Evolutionary conservation across 1,140 invertebrate species (phyloP).

Genomic region (Drosophila rufa): DNA sequence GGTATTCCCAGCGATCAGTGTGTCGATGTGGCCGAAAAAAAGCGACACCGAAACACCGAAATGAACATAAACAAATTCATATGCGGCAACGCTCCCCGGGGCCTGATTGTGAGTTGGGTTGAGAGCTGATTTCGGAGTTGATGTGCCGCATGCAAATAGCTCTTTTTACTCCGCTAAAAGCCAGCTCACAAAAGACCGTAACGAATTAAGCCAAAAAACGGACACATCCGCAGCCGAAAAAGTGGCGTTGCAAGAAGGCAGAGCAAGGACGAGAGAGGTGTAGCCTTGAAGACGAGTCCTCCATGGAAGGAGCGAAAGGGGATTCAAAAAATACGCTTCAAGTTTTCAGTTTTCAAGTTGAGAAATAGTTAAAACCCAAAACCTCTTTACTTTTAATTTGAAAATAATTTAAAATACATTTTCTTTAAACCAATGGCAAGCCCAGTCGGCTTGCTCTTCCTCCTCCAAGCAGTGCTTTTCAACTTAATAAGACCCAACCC

Average conservation of each 20-base stretch:
- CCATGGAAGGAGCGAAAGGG: neutral
- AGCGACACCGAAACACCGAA: constrained; percentile 23
- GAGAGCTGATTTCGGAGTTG: constrained; percentile 31
- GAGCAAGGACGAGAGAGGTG: neutral
- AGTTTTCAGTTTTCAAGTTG: neutral
- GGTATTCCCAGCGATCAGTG: constrained; percentile 22
- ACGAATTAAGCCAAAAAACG: constrained; percentile 40
- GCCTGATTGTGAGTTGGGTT: constrained; percentile 18
- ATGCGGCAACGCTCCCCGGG: constrained; percentile 59
- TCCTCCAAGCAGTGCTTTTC: neutral
- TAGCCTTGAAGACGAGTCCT: constrained; percentile 27
- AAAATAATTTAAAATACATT: neutral
- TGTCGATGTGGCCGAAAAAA: constrained; percentile 50
- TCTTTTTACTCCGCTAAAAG: constrained; percentile 67
- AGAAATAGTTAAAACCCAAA: too few species aligned
- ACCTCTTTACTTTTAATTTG: too few species aligned
- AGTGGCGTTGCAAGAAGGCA: neutral
- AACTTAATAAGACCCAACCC: neutral
- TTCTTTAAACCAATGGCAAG: too few species aligned
- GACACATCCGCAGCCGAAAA: neutral
- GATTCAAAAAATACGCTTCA: neutral
- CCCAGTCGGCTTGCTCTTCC: too few species aligned
- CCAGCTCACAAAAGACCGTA: constrained; percentile 27
- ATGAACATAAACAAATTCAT: constrained; percentile 60
- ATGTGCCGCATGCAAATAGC: constrained; percentile 75